Evolutionary conservation across 64 coral and sea anemone species (phyloP), one percentile per base, ranked within the genome.

Genomic region (Pocillopora damicornis): DNA sequence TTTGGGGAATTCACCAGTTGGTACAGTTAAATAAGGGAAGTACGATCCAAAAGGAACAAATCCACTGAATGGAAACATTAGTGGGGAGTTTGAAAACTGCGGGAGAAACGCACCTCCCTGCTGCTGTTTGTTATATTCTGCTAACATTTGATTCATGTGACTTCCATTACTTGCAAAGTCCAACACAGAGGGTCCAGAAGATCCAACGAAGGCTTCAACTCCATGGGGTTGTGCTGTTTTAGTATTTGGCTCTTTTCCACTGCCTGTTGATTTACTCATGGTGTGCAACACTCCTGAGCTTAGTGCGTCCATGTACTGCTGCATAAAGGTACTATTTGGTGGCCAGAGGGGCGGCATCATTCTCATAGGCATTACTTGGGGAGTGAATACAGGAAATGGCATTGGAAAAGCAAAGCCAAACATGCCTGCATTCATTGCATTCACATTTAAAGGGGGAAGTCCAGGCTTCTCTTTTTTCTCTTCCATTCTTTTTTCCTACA

Each of bases 351-450:
- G 64, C 35, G 94, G 90, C 60, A 95, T n/a, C 76, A 95, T 59
- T 57, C 90, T 38, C 34, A 95, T 75, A 1, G 94, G 94, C 68
- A 89, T 89, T 17, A 81, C 85, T 63, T 79, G 94, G 75, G 90
- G 90, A 75, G 82, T 72, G 18, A 89, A 86, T 16, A 95, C 60
- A 76, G 80, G 94, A n/a, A 80, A 16, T 59, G 93, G 90, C 30
- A 91, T 35, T 72, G 88, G 75, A 69, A 92, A 69, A n/a, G 86
- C 65, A 79, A 95, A 89, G 37, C 88, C 61, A 35, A 91, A 82
- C 74, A 75, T 92, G 8, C 66, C 80, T 13, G 86, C 11, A 79
- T 63, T 89, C 61, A 80, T 76, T 20, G 66, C 35, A 25, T 83
- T 82, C 79, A 89, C 83, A 61, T 84, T 77, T 16, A 74, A 15